Evolutionary conservation across 2,888 invertebrate genomes (phyloP).

Genomic region (Parnassius glacialis): DNA sequence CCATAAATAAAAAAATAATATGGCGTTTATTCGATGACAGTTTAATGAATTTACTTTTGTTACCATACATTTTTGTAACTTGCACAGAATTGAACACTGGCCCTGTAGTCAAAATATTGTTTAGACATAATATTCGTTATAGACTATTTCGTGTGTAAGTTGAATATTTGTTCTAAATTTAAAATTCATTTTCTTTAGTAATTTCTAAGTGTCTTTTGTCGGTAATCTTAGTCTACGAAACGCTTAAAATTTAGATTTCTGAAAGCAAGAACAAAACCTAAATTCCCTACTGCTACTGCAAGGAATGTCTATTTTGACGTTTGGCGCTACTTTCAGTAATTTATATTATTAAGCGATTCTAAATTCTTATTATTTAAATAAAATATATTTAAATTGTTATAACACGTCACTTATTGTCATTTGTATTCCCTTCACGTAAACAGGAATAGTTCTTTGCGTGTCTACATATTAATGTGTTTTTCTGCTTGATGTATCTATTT

Average conservation of each 20-base stretch:
- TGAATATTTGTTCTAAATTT: constrained; percentile 26
- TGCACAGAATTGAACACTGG: constrained; percentile 64
- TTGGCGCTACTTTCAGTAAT: not conserved
- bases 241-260: constrained; percentile 2
- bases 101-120: constrained; percentile 72
- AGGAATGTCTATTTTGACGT: not conserved
- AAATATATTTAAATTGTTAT: constrained; percentile 1
- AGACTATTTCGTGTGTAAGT: constrained; percentile 44
- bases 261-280: not conserved
- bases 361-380: not conserved
- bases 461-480: not conserved
- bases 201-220: constrained; percentile 23
- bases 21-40: not conserved
- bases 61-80: not conserved
- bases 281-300: too few relatives aligned
- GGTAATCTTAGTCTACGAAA: not conserved
- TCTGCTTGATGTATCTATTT: too few relatives aligned
- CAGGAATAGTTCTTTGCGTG: not conserved
- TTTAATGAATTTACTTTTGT: not conserved
- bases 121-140: constrained; percentile 72
- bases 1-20: not conserved
- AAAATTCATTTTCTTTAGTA: constrained; percentile 25
- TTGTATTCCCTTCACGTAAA: not conserved
- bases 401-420: not conserved
- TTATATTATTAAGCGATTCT: not conserved